Evolutionary conservation across 1,140 invertebrate genomes (phyloP), one percentile per base, ranked within the genome.

Genomic region (Sycophaga agraensis): DNA sequence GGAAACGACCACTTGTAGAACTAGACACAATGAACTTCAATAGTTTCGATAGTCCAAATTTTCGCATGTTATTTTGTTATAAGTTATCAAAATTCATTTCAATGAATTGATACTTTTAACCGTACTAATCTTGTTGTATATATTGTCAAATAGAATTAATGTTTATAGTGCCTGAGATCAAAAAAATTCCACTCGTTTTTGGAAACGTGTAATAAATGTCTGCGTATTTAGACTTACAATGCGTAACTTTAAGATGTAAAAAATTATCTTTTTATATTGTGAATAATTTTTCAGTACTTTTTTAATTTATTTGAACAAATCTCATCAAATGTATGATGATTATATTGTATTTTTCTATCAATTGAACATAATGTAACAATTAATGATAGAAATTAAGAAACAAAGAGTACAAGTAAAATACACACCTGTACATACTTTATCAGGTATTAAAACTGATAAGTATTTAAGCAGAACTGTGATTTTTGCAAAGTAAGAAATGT

Each of bases 1-100:
- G 74, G 73, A 79, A 77, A 70, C 67, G 65, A 66, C 55, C 73
- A 76, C 69, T 77, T 75, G 37, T 9, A 4, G 17, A 66, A 49
- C 69, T 68, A 64, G 68, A 58, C 40, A 59, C 72, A 73, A 77
- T 68, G 66, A 48, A 28, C 21, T 21, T 55, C 22, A 28, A 11
- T 4, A 4, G 46, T n/a, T 61, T 61, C 21, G 4, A 6, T 35
- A 28, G 8, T 5, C 17, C 28, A 40, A 2, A 21, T 16, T 50
- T 49, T 50, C 34, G 49, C 50, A 50, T 42, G 11, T 31, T 50
- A 50, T 50, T 21, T 50, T 50, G 5, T 6, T 35, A 35, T 14
- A 35, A 21, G 21, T 37, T 50, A 37, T 22, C 21, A 34, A 35
- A 35, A 35, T 50, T 35, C 8, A 9, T 49, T 49, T 26, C 34